Percentiles rank a stretch among this genome's conserved stretches.
Conservation (phyloP, 2,113 vertebrate species). For the Steatornis caripensis region DNA sequence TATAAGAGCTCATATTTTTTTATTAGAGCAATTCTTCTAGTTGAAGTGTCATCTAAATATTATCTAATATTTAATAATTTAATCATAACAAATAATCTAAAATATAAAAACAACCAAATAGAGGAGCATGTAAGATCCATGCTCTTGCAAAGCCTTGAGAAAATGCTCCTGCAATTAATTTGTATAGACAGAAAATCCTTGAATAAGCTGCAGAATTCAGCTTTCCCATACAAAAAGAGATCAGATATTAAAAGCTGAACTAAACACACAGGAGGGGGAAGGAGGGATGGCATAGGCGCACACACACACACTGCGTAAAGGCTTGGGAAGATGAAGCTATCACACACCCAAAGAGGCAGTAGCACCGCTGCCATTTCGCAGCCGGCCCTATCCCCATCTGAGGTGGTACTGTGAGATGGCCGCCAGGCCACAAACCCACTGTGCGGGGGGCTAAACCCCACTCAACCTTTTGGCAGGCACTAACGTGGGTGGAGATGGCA, state of each 20-base stretch:
- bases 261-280: neutral
- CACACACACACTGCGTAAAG: accelerated
- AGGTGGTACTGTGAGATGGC: neutral
- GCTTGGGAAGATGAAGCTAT: neutral
- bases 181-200: neutral
- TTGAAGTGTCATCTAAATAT: neutral
- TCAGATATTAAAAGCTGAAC: neutral
- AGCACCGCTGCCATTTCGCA: neutral
- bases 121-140: accelerated
- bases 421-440: accelerated
- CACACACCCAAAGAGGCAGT: accelerated
- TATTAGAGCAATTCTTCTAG: neutral
- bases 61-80: neutral
- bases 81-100: neutral
- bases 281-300: neutral
- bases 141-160: neutral
- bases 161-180: neutral
- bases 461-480: neutral
- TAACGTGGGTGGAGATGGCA: neutral
- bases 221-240: neutral
- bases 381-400: neutral
- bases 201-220: neutral
- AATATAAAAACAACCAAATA: neutral
- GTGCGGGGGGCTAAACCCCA: accelerated
- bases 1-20: neutral